Evolutionary conservation across 35 echinoderm and acorn worm genomes (phyloP), one percentile per base, ranked within the genome.

Genomic region (Amphiura filiformis): DNA sequence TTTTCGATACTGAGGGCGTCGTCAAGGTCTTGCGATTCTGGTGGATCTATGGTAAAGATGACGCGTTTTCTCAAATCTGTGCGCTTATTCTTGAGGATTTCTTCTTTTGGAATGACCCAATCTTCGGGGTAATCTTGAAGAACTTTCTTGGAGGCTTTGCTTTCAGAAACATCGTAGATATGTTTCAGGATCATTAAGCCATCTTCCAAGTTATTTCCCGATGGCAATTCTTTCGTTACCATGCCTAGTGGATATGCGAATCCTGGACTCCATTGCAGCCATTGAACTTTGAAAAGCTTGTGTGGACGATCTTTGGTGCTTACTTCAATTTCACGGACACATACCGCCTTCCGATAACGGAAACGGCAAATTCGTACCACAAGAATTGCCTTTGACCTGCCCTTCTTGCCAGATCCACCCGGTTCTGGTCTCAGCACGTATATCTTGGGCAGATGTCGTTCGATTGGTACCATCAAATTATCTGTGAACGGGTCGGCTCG

Each of bases 11-110:
- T 94, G 3, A 98, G 39, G 52, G 92, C 96, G 86, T 88, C 88
- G 81, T 97, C 95, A 5, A 92, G 39, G 36, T 98, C 96, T 61
- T 80, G 82, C 32, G 89, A 82, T 36, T 89, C 92, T 26, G 89
- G 79, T 22, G 90, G 86, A 76, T 98, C 96, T n/a, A 98, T 86
- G n/a, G 96, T 98, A 75, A 98, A 94, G 38, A 87, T 86, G 22
- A 57, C 39, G 40, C 79, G 49, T 23, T 86, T 64, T 34, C 87
- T 84, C 20, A 92, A 86, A 80, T 98, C 90, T 14, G 35, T 38
- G 75, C 96, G 88, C 1, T 75, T 57, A 23, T 87, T 57, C n/a
- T n/a, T n/a, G n/a, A n/a, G n/a, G 32, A 92, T 33, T 61, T 98
- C 96, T 14, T 52, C 34, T 1, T 90, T 37, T 56, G 93, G 96